Percentiles rank a stretch among this genome's conserved stretches.
Evolutionary conservation across 2,888 invertebrate species (phyloP).

Genomic region (Andrena bucephala): DNA sequence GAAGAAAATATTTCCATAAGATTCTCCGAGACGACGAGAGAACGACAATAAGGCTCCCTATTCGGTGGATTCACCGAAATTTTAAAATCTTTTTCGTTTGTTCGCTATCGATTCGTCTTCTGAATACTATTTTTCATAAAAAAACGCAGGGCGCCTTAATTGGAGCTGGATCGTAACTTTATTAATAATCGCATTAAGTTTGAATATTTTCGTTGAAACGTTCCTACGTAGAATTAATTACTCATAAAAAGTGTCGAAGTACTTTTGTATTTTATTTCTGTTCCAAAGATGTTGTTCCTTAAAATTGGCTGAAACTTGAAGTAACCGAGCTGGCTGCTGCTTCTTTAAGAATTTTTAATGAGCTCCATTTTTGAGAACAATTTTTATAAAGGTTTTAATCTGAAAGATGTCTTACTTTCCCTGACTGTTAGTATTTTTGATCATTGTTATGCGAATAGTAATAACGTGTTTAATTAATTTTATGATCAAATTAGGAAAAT

Average conservation of each 20-base stretch:
- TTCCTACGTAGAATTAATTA: background rate
- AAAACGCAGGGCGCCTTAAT: background rate
- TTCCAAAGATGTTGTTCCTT: background rate
- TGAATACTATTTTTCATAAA: background rate
- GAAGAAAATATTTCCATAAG: constrained; percentile 73
- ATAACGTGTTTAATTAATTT: background rate
- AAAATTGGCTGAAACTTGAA: background rate
- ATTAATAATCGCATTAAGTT: background rate
- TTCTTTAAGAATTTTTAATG: constrained; percentile 26
- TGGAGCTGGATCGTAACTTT: background rate
- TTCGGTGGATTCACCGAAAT: constrained; percentile 57
- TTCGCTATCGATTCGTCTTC: constrained; percentile 8
- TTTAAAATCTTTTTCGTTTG: constrained; percentile 61
- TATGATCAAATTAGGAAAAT: background rate
- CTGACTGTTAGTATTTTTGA: background rate
- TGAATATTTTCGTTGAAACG: background rate
- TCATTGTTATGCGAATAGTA: background rate
- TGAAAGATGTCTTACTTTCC: background rate
- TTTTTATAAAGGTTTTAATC: background rate
- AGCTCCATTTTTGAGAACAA: background rate
- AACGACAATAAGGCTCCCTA: constrained; percentile 51
- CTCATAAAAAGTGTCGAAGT: background rate
- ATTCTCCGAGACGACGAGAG: constrained; percentile 55
- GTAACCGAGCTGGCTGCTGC: background rate
- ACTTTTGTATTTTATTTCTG: background rate